Conservation (phyloP, 2,797 vertebrate species). For the Cygnus olor region DNA sequence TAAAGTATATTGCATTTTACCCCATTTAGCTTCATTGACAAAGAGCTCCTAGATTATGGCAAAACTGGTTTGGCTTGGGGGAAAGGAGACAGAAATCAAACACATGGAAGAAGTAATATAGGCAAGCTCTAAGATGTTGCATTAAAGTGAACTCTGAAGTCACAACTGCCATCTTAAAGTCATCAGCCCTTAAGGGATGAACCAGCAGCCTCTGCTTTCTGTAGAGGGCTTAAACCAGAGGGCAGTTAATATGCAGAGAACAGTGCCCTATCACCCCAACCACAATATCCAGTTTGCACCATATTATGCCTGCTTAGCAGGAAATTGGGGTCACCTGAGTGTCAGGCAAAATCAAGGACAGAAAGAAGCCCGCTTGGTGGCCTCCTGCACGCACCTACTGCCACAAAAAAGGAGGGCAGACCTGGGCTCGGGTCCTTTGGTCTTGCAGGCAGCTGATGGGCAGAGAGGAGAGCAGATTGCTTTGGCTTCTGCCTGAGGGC, state of each 20-base stretch:
- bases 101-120: not conserved
- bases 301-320: not conserved
- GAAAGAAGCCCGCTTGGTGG: not conserved
- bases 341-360: not conserved
- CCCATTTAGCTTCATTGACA: not conserved
- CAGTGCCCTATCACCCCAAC: not conserved
- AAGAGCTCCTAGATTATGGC: not conserved
- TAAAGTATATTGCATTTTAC: not conserved
- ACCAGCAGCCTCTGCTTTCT: not conserved
- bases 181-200: not conserved
- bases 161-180: not conserved
- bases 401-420: not conserved
- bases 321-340: accelerated
- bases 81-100: not conserved
- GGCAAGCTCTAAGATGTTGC: not conserved
- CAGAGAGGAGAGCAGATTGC: not conserved
- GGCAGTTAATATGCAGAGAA: not conserved
- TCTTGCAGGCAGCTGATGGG: not conserved
- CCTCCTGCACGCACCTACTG: not conserved
- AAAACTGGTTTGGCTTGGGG: not conserved
- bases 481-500: not conserved
- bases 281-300: accelerated
- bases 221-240: not conserved
- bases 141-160: not conserved
- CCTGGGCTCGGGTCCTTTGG: not conserved